These are phyloP conservation scores for Drosophila nigricruria DNA, from an alignment of 2,888 invertebrate genomes.

Conservation along the genomic window DNA sequence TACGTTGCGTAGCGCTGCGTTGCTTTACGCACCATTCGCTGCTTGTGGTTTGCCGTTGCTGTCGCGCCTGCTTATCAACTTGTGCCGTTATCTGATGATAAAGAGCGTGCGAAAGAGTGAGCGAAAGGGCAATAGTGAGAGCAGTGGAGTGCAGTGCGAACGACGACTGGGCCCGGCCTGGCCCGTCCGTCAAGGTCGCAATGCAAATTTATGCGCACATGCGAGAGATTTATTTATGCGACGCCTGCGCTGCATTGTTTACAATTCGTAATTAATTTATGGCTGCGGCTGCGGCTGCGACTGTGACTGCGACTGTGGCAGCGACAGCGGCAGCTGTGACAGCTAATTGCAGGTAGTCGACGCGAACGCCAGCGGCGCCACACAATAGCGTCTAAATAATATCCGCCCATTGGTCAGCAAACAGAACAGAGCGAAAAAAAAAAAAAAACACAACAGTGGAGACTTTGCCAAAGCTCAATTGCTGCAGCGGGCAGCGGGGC, in stretches of 20 bases:
- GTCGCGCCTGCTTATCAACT: constrained; percentile 56
- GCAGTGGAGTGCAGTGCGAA: background rate
- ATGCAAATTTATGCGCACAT: constrained; percentile 76
- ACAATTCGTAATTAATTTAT: constrained; percentile 75
- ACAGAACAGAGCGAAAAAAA: constrained; percentile 9
- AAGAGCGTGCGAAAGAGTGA: constrained; percentile 12
- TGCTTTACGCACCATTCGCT: constrained; percentile 59
- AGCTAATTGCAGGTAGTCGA: constrained; percentile 73
- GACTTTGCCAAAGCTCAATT: constrained; percentile 39
- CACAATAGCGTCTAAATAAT: constrained; percentile 83
- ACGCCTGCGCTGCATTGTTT: constrained; percentile 73
- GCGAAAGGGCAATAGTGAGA: background rate
- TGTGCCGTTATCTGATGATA: constrained; percentile 67
- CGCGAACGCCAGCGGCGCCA: constrained; percentile 62
- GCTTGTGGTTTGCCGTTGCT: constrained; percentile 9
- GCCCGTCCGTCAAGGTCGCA: constrained; percentile 56
- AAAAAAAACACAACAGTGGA: constrained; percentile 9
- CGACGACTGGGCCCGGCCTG: background rate
- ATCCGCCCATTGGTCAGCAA: constrained; percentile 79
- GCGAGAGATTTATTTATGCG: constrained; percentile 71
- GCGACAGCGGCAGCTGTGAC: constrained; percentile 53
- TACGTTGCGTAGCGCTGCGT: constrained; percentile 21
- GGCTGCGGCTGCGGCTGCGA: constrained; percentile 37
- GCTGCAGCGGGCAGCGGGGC: constrained; percentile 34
- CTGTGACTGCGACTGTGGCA: constrained; percentile 47